Base-by-base conservation (phyloP, 2,797 vertebrate genomes). In the Pyrrhura leucotis region DNA sequence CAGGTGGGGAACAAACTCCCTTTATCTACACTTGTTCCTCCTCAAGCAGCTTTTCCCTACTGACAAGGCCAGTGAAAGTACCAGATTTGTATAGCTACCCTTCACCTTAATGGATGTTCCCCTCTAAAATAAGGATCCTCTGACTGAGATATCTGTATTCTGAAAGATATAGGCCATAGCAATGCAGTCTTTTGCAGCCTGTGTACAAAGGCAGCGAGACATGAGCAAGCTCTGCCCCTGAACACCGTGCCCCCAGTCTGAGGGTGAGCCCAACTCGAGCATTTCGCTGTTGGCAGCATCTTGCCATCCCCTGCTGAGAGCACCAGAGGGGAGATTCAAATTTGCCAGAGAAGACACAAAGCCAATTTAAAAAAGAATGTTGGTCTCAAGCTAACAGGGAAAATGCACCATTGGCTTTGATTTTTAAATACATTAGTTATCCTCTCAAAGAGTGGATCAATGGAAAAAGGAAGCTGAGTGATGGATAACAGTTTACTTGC, bases 381-480 rank as follows among this genome's bases (percentile, higher is more conserved):
- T 72, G 53, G 79, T 59, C 73, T 88, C 73, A 25, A 48, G 59
- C 63, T 91, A 91, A 86, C 25, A 37, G 54, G 66, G 8, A 61
- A 90, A 90, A 47, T 1, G 39, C 62, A 72, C 62, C 88, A 86
- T 79, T 96, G 45, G 47, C 91, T 95, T 97, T 91, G 94, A 93
- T 92, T 92, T 94, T 89, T 92, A 89, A 91, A 81, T n/a, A 62
- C 62, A 66, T 72, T 76, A 88, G 47, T 75, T 93, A 59, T 81
- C 76, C 53, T 76, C 63, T 84, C 62, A 76, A 75, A 89, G 73
- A 44, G 35, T 26, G 29, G 65, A 88, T 96, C 95, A 56, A 92
- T 84, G 59, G 47, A 23, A 67, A 90, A 68, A 84, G 44, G 45
- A 47, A 83, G 65, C 22, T 9, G 35, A 78, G 47, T 0, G 2